These are phyloP conservation scores for Anagyrus pseudococci DNA, from an alignment of 2,888 invertebrate genomes.

Conservation along the genomic window DNA sequence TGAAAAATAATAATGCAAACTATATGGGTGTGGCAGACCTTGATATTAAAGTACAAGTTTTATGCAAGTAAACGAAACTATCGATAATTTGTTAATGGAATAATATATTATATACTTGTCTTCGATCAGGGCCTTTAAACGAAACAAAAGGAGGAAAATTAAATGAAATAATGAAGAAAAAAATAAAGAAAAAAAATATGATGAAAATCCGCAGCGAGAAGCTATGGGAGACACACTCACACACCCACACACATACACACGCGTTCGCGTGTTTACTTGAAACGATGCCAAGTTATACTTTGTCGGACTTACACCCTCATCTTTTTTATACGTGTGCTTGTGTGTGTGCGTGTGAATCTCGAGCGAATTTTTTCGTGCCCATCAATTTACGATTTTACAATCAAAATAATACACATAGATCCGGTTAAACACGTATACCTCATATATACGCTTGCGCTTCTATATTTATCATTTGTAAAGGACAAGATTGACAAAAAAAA, in stretches of 20 bases:
- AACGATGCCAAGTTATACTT: slow-evolving; percentile 28
- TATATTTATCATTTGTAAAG: slow-evolving; percentile 17
- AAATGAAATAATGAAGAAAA: background rate
- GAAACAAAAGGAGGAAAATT: slow-evolving; percentile 1
- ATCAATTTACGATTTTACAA: slow-evolving; percentile 22
- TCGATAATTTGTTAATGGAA: slow-evolving; percentile 24
- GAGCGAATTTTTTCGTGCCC: slow-evolving; percentile 15
- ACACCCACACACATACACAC: too few relatives aligned
- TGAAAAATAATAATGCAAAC: slow-evolving; percentile 23
- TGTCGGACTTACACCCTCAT: slow-evolving; percentile 24
- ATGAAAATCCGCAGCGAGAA: too few relatives aligned
- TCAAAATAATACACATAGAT: slow-evolving; percentile 10
- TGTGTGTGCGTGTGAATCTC: slow-evolving; percentile 4
- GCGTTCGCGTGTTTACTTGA: slow-evolving; percentile 23
- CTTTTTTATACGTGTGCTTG: slow-evolving; percentile 29
- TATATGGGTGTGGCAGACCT: slow-evolving; percentile 15
- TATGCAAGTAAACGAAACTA: slow-evolving; percentile 14
- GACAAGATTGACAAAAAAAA: too few relatives aligned
- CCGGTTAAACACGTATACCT: slow-evolving; percentile 22
- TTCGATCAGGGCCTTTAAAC: slow-evolving; percentile 25
- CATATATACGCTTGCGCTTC: slow-evolving; percentile 27
- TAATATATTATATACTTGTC: slow-evolving; percentile 7
- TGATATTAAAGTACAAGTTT: slow-evolving; percentile 30
- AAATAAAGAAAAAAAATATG: too few relatives aligned
- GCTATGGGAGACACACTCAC: too few relatives aligned